Evolutionary conservation across 2,888 invertebrate species (phyloP), one percentile per base, ranked within the genome.

Genomic region (Leptopterna dolabrata): DNA sequence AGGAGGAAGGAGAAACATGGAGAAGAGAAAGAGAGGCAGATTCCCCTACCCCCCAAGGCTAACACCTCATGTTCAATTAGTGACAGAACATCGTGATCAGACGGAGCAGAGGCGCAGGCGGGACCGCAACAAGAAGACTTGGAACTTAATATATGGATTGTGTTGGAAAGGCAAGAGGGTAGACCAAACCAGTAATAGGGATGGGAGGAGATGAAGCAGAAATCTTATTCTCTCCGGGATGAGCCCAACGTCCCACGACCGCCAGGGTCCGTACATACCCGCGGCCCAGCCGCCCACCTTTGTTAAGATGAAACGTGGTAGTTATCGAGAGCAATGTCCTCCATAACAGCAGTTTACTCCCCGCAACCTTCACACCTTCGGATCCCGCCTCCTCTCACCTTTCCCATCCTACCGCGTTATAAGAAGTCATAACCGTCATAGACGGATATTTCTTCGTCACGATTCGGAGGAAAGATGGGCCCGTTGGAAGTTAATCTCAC

Each of bases 11-110:
- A 36, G 63, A 63, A 63, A 63, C 1, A 13, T 19, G 19, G 24
- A 63, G 27, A 63, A 11, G 16, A 19, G 51, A 30, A 16, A 80
- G 80, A 47, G 81, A 81, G 55, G 51, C 47, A 81, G 78, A 55
- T 55, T 81, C 55, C 51, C 81, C 30, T 2, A 27, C 78, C 55
- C 76, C 55, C 81, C 51, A 81, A 81, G 81, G 81, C 81, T 81
- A 81, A 81, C 81, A 81, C 81, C 81, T 81, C 81, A 55, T 81
- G 81, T 81, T 81, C 81, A 81, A 81, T 81, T 81, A 81, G 81
- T 81, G 81, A 81, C 81, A 51, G 81, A 81, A 51, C 55, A 81
- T 81, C 81, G 81, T 81, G 81, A 81, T 81, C 81, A 55, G 55
- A 81, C 78, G 81, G n/a, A 55, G 78, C 78, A 55, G 55, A 81